Percentiles rank a stretch among this genome's conserved stretches.
phyloP scores from a whole-genome alignment of 2,888 invertebrate species.

The Nymphalis polychloros region DNA sequence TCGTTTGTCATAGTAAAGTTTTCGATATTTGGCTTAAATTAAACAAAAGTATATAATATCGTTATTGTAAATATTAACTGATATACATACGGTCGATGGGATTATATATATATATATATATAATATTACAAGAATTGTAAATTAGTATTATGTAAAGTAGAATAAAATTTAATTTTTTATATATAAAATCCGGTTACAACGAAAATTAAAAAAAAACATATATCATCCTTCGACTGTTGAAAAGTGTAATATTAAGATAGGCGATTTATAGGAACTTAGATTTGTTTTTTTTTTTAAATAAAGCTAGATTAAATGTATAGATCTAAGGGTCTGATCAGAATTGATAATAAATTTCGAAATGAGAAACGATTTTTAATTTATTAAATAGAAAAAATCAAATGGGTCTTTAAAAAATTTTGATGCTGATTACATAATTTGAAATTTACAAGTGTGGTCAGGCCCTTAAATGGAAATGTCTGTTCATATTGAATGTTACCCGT shows the following conservation, averaged over 20 bases:
- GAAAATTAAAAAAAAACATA: conserved; percentile 9
- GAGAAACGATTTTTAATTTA: no score
- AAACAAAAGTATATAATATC: conserved; percentile 22
- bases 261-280: conserved; percentile 18
- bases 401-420: not conserved
- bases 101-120: not conserved
- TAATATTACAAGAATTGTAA: not conserved
- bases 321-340: conserved; percentile 26
- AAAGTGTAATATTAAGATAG: conserved; percentile 19
- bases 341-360: not conserved
- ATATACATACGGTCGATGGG: conserved; percentile 17
- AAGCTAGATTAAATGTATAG: conserved; percentile 14
- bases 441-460: conserved; percentile 17
- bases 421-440: not conserved
- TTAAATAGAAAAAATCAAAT: not conserved
- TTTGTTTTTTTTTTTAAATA: conserved; percentile 19
- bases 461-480: conserved; percentile 25
- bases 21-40: conserved; percentile 21
- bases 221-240: conserved; percentile 20
- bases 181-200: conserved; percentile 20
- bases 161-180: not conserved
- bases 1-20: conserved; percentile 8
- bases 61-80: conserved; percentile 32
- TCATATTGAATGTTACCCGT: conserved; percentile 34
- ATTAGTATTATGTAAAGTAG: not conserved